Evolutionary conservation across 2,888 invertebrate genomes (phyloP).

Genomic region (Caenorhabditis afra): DNA sequence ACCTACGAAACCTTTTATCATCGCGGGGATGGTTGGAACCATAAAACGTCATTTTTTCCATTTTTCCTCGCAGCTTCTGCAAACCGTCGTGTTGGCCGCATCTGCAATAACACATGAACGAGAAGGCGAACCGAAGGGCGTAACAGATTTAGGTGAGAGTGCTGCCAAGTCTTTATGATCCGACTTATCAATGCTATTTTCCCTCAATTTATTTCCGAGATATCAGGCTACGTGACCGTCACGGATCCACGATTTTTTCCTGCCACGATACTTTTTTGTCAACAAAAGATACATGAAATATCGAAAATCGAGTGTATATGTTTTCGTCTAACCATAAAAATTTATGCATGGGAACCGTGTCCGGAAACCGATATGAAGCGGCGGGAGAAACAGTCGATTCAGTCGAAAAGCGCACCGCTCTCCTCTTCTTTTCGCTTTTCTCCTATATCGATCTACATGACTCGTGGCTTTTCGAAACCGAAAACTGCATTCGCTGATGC

Average conservation of each 20-base stretch:
- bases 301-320: not conserved
- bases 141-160: too few relatives aligned
- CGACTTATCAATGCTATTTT: too few relatives aligned
- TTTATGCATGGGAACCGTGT: constrained; percentile 36
- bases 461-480: not conserved
- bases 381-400: not conserved
- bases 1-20: constrained; percentile 22
- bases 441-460: not conserved
- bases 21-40: not conserved
- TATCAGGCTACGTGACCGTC: too few relatives aligned
- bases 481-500: constrained; percentile 27
- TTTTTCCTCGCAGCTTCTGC: not conserved
- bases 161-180: too few relatives aligned
- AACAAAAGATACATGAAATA: not conserved
- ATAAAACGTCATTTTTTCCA: not conserved
- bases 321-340: constrained; percentile 9
- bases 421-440: too few relatives aligned
- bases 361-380: constrained; percentile 15
- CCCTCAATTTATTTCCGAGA: too few relatives aligned
- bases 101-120: not conserved
- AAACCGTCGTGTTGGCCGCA: not conserved
- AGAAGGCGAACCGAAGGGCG: too few relatives aligned
- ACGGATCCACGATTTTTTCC: too few relatives aligned
- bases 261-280: too few relatives aligned
- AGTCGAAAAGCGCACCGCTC: too few relatives aligned